phyloP scores from a whole-genome alignment of 2,113 vertebrate genomes.

The Orcinus orca region DNA sequence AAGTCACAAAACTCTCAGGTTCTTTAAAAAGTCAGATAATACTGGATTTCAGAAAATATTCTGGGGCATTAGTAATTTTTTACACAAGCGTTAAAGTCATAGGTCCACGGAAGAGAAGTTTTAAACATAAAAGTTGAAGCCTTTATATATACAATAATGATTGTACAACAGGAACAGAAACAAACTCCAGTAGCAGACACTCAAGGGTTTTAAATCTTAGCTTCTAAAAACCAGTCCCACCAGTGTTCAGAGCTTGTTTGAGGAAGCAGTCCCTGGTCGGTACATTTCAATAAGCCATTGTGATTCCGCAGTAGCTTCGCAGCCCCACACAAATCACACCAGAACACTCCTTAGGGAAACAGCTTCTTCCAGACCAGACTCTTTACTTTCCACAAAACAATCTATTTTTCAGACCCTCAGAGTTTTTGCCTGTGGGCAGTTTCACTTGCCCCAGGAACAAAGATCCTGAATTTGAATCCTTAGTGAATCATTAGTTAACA shows the following conservation, averaged over 20 bases:
- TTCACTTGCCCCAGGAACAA: conserved; percentile 42
- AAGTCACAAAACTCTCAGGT: background rate
- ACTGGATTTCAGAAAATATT: background rate
- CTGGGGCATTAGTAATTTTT: background rate
- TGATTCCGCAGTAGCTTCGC: rapidly evolving
- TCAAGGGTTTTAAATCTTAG: background rate
- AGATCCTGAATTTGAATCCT: background rate
- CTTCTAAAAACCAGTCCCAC: conserved; percentile 17
- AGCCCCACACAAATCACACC: conserved; percentile 43
- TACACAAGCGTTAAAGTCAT: background rate
- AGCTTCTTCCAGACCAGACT: conserved; percentile 48
- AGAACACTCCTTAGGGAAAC: conserved; percentile 47
- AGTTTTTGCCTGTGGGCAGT: background rate
- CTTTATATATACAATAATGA: rapidly evolving
- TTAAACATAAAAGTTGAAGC: background rate
- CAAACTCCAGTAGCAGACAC: background rate
- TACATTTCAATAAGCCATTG: background rate
- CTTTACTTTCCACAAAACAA: conserved; percentile 53
- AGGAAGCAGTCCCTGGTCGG: background rate
- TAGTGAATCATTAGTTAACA: background rate
- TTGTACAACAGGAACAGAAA: rapidly evolving
- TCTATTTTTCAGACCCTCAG: conserved; percentile 54
- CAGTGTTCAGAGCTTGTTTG: rapidly evolving
- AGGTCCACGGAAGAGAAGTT: background rate
- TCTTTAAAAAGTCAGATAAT: background rate